Conservation (phyloP, 1,140 invertebrate genomes). For the Magallana ariakensis region DNA sequence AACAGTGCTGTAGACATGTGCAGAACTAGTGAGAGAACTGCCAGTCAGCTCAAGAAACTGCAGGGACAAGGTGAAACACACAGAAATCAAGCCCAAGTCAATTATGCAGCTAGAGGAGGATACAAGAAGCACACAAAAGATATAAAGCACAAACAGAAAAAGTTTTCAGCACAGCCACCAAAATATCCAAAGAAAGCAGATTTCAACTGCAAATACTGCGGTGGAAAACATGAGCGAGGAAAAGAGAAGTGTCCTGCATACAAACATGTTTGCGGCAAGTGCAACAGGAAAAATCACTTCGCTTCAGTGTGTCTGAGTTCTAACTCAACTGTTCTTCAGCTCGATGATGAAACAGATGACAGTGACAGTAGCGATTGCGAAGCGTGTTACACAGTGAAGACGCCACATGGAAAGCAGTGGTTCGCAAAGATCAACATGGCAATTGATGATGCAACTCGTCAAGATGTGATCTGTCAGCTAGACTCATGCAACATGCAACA, state of each 20-base stretch:
- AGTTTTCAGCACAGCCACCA: not conserved
- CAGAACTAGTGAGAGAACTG: too few relatives aligned
- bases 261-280: too few relatives aligned
- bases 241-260: too few relatives aligned
- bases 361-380: too few relatives aligned
- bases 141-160: slow-evolving; percentile 29
- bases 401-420: slow-evolving; percentile 38
- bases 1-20: not conserved
- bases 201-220: too few relatives aligned
- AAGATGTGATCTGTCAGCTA: slow-evolving; percentile 40
- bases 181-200: not conserved
- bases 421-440: slow-evolving; percentile 30
- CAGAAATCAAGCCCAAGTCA: not conserved
- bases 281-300: too few relatives aligned
- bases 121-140: slow-evolving; percentile 2
- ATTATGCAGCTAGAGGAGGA: not conserved
- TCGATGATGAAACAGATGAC: too few relatives aligned
- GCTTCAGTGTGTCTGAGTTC: too few relatives aligned
- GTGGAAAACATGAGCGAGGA: too few relatives aligned
- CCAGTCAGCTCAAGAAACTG: too few relatives aligned
- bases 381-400: not conserved
- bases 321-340: too few relatives aligned
- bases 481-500: slow-evolving; percentile 41
- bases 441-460: not conserved
- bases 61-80: not conserved